These are phyloP conservation scores for Tachuris rubrigastra DNA, from an alignment of 2,113 vertebrate genomes.

Conservation along the genomic window DNA sequence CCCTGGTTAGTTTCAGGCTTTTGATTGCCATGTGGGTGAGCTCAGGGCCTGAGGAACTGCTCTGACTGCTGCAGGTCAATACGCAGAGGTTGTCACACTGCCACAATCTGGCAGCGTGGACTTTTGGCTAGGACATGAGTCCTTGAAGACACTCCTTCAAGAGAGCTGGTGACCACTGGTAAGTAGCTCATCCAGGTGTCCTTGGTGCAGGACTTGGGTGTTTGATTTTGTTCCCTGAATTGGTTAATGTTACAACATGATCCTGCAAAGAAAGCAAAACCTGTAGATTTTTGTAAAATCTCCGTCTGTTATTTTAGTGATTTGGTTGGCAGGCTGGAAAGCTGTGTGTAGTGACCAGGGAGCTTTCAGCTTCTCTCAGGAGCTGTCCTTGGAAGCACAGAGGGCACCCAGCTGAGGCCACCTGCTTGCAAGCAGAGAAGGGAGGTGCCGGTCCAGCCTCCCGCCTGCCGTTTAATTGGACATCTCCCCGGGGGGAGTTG, in stretches of 20 bases:
- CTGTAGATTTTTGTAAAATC: background rate
- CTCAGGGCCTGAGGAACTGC: background rate
- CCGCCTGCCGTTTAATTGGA: background rate
- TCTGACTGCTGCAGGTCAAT: background rate
- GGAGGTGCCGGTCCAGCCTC: background rate
- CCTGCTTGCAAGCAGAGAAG: background rate
- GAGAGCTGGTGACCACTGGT: background rate
- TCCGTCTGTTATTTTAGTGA: background rate
- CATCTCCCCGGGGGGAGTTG: background rate
- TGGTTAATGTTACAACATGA: background rate
- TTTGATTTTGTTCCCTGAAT: background rate
- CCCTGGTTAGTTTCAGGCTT: background rate
- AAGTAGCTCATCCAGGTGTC: background rate
- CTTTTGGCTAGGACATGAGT: background rate
- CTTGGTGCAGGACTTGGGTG: background rate
- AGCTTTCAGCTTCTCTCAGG: constrained; percentile 7
- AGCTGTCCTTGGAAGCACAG: background rate
- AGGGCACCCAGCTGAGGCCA: background rate
- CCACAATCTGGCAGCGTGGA: background rate
- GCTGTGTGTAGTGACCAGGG: background rate
- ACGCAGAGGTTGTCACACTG: background rate
- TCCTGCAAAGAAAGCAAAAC: background rate
- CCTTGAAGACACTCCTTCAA: background rate
- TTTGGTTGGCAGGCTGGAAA: background rate
- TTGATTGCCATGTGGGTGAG: background rate